Evolutionary conservation across 2,113 vertebrate genomes (phyloP).

Genomic region (Psittacara wagleri): DNA sequence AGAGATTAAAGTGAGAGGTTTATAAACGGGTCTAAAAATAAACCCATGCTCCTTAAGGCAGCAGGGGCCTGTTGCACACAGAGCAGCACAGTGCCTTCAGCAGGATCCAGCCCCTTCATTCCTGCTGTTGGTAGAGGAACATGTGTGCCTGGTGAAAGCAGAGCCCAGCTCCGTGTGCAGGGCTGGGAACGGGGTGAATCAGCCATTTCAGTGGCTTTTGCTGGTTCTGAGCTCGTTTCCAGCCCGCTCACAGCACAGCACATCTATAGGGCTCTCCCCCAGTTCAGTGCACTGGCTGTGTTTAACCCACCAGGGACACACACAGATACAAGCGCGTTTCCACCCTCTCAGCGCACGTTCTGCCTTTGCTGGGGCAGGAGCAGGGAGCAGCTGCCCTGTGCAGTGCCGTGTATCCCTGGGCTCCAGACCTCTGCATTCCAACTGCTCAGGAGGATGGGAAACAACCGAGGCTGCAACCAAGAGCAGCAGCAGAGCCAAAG

Average conservation of each 20-base stretch:
- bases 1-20: neutral
- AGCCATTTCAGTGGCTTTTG: neutral
- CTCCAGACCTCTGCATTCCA: neutral
- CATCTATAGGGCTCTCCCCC: neutral
- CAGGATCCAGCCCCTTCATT: neutral
- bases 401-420: neutral
- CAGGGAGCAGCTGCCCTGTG: neutral
- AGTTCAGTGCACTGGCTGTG: neutral
- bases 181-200: neutral
- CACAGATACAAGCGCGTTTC: neutral
- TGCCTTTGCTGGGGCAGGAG: neutral
- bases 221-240: neutral
- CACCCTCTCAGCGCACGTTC: neutral
- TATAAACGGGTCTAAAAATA: conserved; percentile 1
- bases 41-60: neutral
- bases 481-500: neutral
- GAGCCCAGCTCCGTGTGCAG: neutral
- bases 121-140: neutral
- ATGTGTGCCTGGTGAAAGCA: neutral
- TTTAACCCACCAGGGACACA: neutral
- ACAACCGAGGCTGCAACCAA: accelerated
- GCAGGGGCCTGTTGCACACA: accelerated
- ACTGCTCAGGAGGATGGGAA: neutral
- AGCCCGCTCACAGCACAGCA: neutral
- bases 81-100: neutral